phyloP scores from a whole-genome alignment of 2,888 invertebrate species.

The Meloe dianella region DNA sequence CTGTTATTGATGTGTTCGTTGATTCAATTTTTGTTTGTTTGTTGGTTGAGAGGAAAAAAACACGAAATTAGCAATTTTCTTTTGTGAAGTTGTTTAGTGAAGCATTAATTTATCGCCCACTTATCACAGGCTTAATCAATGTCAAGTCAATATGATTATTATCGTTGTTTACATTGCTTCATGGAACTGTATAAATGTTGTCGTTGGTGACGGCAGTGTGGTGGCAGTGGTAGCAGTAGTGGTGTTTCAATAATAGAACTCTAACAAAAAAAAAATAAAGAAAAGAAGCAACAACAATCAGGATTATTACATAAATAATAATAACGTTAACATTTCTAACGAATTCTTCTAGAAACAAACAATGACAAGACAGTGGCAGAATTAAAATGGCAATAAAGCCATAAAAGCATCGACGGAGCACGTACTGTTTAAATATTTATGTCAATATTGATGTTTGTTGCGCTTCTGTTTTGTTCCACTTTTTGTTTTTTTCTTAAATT shows the following conservation, averaged over 20 bases:
- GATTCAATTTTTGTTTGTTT: background rate
- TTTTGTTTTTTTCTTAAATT: background rate
- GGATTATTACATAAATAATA: background rate
- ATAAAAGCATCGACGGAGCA: background rate
- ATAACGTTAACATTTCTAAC: too few relatives aligned
- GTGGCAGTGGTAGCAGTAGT: background rate
- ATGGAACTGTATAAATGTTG: slow-evolving; percentile 13
- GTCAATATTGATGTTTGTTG: too few relatives aligned
- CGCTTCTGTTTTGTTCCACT: too few relatives aligned
- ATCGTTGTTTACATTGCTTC: slow-evolving; percentile 15
- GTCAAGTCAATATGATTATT: slow-evolving; percentile 17
- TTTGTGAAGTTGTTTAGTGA: background rate
- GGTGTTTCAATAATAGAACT: background rate
- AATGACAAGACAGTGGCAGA: background rate
- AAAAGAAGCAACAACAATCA: background rate
- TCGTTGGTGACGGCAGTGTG: background rate
- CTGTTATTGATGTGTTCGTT: background rate
- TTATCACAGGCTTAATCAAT: slow-evolving; percentile 11
- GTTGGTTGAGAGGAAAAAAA: too few relatives aligned
- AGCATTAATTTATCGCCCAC: background rate
- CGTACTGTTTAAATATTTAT: background rate
- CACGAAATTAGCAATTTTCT: background rate
- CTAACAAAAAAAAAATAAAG: background rate
- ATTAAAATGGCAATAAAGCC: background rate
- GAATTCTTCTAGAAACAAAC: background rate